Conservation (phyloP, 2,888 invertebrate species). For the Heliconius hortense region DNA sequence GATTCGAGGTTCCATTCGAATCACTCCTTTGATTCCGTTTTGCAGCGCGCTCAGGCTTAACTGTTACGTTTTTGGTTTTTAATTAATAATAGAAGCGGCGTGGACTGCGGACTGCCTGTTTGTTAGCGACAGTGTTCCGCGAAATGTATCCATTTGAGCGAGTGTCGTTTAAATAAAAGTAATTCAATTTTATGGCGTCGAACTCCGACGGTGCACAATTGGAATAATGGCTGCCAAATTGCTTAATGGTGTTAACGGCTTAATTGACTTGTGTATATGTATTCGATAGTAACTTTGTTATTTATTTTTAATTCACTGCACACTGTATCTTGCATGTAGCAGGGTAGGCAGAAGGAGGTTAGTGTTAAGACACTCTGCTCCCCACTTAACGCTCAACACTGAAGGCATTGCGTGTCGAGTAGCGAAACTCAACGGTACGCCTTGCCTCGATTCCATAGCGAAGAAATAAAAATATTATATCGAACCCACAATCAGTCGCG, state of each 20-base stretch:
- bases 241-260: conserved; percentile 43
- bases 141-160: conserved; percentile 54
- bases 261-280: conserved; percentile 41
- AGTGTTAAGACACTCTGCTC: too few species aligned
- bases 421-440: too few species aligned
- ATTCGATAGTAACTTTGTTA: conserved; percentile 38
- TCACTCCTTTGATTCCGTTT: conserved; percentile 73
- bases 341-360: too few species aligned
- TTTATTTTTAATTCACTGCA: background rate
- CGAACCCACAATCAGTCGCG: too few species aligned
- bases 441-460: too few species aligned
- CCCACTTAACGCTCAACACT: too few species aligned
- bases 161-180: conserved; percentile 48
- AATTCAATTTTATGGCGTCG: conserved; percentile 50
- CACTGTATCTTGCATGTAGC: too few species aligned
- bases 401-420: too few species aligned
- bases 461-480: too few species aligned
- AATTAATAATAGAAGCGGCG: conserved; percentile 69
- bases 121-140: conserved; percentile 53
- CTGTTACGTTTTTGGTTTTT: conserved; percentile 68
- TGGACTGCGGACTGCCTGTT: conserved; percentile 47
- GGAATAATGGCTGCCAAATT: conserved; percentile 43
- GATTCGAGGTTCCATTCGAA: conserved; percentile 62
- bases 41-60: conserved; percentile 62
- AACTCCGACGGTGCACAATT: conserved; percentile 38